Evolutionary conservation across 2,797 vertebrate species (phyloP).

Genomic region (Ara ararauna): DNA sequence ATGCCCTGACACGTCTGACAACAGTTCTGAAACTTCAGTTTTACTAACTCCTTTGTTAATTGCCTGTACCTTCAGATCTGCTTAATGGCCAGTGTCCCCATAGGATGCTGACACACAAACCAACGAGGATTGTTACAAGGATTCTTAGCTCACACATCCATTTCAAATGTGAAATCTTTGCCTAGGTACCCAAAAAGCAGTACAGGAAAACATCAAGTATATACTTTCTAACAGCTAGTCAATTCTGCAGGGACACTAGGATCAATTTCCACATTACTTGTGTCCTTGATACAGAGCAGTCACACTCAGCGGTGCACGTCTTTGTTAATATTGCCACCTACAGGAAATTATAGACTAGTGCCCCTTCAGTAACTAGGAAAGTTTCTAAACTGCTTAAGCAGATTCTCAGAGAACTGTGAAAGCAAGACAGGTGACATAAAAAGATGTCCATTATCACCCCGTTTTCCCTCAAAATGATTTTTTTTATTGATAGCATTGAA

Average conservation of each 20-base stretch:
- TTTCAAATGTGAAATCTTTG: not conserved
- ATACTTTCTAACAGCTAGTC: not conserved
- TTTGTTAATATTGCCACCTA: not conserved
- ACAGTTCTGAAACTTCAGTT: not conserved
- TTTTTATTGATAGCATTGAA: not conserved
- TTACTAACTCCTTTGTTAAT: not conserved
- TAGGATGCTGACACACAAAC: not conserved
- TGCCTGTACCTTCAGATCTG: not conserved
- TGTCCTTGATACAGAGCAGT: not conserved
- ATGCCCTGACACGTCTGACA: not conserved
- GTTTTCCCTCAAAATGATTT: not conserved
- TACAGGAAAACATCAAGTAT: not conserved
- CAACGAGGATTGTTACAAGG: not conserved
- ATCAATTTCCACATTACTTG: not conserved
- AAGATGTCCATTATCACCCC: not conserved
- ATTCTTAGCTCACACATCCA: not conserved
- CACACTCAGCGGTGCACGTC: fast-evolving
- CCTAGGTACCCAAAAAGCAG: not conserved
- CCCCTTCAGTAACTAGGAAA: not conserved
- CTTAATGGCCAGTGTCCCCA: fast-evolving
- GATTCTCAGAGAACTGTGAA: not conserved
- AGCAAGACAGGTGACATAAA: not conserved
- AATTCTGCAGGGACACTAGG: not conserved
- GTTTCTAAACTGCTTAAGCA: not conserved
- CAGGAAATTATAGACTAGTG: not conserved